Conservation (phyloP, 2,113 vertebrate species). For the Corythaixoides concolor region DNA sequence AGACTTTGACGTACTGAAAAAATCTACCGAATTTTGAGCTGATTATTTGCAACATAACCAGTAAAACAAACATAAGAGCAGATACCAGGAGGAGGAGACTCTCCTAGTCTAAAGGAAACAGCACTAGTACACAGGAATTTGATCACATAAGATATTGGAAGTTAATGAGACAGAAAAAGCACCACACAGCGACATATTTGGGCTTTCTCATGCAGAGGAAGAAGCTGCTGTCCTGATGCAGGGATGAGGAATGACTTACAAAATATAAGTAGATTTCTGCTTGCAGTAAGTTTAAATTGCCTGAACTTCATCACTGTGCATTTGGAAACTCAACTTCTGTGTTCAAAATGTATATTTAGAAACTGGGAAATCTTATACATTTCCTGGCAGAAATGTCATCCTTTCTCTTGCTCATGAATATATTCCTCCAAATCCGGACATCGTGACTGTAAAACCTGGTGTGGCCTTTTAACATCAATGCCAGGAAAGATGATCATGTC, state of each 20-base stretch:
- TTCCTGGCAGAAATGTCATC: not conserved
- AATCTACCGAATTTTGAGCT: not conserved
- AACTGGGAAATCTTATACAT: not conserved
- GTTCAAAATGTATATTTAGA: not conserved
- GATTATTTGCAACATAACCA: not conserved
- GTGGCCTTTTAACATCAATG: not conserved
- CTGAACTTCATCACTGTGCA: not conserved
- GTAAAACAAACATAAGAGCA: not conserved
- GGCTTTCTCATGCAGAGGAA: not conserved
- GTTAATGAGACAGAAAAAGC: not conserved
- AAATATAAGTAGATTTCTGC: not conserved
- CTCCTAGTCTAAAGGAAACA: not conserved
- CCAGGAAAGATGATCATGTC: not conserved
- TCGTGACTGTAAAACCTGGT: not conserved
- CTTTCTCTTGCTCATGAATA: not conserved
- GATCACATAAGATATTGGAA: not conserved
- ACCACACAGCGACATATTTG: not conserved
- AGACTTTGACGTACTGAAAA: not conserved
- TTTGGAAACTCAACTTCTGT: not conserved
- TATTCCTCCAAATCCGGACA: not conserved
- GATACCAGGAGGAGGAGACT: not conserved
- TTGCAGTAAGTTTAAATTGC: not conserved
- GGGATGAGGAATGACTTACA: not conserved
- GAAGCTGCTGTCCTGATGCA: rapidly evolving
- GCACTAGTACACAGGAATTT: not conserved